These are phyloP conservation scores for Cirrhinus molitorella DNA, from an alignment of 2,797 vertebrate species.

Conservation along the genomic window DNA sequence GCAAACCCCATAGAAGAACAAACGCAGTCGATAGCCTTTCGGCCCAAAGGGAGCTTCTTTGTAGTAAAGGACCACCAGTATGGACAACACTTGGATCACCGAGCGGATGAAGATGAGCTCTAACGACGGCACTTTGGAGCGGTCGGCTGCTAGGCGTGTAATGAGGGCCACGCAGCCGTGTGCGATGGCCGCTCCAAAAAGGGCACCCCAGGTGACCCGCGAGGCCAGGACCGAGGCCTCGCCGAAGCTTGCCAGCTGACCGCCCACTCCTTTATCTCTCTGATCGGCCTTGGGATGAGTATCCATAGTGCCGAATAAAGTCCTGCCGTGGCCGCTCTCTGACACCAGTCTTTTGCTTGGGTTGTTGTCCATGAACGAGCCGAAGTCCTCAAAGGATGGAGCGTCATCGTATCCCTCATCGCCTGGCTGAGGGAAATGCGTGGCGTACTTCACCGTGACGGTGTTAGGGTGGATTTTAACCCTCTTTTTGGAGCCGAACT, in stretches of 20 bases:
- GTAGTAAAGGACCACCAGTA: constrained; percentile 91
- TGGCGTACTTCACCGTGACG: constrained; percentile 95
- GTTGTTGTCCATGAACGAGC: constrained; percentile 87
- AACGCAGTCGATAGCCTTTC: constrained; percentile 89
- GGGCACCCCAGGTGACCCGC: constrained; percentile 91
- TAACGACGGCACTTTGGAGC: constrained; percentile 95
- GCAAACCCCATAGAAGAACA: constrained; percentile 96
- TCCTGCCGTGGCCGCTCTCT: constrained; percentile 82
- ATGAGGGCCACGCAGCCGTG: constrained; percentile 96
- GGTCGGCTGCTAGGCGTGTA: constrained; percentile 92
- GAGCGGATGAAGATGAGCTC: constrained; percentile 98
- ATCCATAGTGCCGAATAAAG: constrained; percentile 91
- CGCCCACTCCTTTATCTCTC: constrained; percentile 76
- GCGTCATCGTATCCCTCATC: constrained; percentile 91
- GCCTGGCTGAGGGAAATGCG: constrained; percentile 95
- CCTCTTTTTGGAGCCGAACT: constrained; percentile 90
- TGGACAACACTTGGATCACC: constrained; percentile 92
- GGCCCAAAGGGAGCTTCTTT: constrained; percentile 94
- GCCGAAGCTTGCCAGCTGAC: constrained; percentile 86
- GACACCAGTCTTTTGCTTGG: constrained; percentile 86
- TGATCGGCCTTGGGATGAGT: constrained; percentile 75
- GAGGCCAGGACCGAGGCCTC: constrained; percentile 89
- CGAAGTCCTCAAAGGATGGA: constrained; percentile 87
- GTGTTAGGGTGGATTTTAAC: constrained; percentile 98
- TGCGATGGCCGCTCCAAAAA: constrained; percentile 93